phyloP scores from a whole-genome alignment of 2,797 vertebrate species.

The Halcyon chelicuti region DNA sequence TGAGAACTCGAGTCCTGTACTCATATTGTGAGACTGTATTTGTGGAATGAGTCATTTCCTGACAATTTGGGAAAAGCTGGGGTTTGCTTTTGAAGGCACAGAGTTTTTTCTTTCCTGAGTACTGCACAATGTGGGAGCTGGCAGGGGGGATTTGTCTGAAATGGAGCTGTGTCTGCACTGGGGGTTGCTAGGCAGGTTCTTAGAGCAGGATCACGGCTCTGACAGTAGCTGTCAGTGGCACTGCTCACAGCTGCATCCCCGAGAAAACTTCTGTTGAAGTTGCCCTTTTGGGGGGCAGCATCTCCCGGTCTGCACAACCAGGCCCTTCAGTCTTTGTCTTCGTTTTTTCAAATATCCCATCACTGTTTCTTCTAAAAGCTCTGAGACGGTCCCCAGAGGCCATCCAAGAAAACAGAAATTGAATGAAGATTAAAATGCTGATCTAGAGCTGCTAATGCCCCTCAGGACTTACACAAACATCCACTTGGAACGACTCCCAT shows the following conservation, averaged over 20 bases:
- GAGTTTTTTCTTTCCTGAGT: not conserved
- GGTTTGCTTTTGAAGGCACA: not conserved
- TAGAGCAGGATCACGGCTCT: fast-evolving
- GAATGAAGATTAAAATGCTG: slow-evolving; percentile 61
- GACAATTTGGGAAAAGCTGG: not conserved
- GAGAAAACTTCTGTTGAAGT: not conserved
- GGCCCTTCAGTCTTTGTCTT: not conserved
- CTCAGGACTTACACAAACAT: slow-evolving; percentile 44
- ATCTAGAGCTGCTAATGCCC: slow-evolving; percentile 35
- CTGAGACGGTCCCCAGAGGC: not conserved
- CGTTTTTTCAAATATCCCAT: not conserved
- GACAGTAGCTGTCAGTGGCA: not conserved
- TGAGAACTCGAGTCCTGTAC: not conserved
- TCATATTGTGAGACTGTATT: not conserved
- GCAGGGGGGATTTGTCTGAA: not conserved
- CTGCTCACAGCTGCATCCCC: not conserved
- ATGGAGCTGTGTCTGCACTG: not conserved
- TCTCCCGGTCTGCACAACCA: not conserved
- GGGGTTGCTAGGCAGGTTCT: not conserved
- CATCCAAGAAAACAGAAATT: not conserved
- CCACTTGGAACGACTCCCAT: slow-evolving; percentile 35
- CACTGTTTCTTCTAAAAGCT: slow-evolving; percentile 14
- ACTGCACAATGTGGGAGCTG: not conserved
- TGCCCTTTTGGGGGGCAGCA: not conserved
- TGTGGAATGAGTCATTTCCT: slow-evolving; percentile 13